phyloP scores from a whole-genome alignment of 2,113 vertebrate species.

The Parotia lawesii region DNA sequence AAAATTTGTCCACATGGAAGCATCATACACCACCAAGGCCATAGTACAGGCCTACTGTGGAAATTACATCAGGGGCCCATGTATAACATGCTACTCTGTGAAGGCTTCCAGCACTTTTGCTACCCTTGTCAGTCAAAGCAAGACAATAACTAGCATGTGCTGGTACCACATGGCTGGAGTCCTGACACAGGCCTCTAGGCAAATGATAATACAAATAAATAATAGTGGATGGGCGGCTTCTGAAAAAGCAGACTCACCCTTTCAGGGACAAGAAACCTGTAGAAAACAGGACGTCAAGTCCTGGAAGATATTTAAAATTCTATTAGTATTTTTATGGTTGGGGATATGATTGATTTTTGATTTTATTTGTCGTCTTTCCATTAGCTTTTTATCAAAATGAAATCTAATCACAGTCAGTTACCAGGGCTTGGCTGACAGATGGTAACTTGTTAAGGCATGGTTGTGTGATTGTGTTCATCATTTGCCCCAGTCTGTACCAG shows the following conservation, averaged over 20 bases:
- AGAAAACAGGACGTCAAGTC: not conserved
- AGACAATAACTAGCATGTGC: not conserved
- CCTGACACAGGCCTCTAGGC: not conserved
- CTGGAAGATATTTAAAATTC: not conserved
- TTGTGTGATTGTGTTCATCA: not conserved
- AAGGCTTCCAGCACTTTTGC: not conserved
- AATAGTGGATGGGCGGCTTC: not conserved
- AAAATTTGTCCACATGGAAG: not conserved
- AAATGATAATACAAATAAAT: not conserved
- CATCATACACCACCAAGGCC: not conserved
- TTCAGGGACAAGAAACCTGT: not conserved
- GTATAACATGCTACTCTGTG: not conserved
- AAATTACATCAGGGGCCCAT: not conserved
- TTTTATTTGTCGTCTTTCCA: slow-evolving; percentile 6
- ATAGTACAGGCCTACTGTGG: not conserved
- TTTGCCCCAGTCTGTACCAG: not conserved
- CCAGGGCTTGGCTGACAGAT: not conserved
- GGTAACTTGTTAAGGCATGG: not conserved
- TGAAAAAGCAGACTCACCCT: not conserved
- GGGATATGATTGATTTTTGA: not conserved
- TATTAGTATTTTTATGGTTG: not conserved
- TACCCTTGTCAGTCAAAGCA: not conserved
- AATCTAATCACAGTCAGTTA: slow-evolving; percentile 3
- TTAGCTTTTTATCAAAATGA: slow-evolving; percentile 30
- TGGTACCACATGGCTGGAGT: not conserved